phyloP scores from a whole-genome alignment of 2,113 vertebrate species.

The Ploceus nigricollis region DNA sequence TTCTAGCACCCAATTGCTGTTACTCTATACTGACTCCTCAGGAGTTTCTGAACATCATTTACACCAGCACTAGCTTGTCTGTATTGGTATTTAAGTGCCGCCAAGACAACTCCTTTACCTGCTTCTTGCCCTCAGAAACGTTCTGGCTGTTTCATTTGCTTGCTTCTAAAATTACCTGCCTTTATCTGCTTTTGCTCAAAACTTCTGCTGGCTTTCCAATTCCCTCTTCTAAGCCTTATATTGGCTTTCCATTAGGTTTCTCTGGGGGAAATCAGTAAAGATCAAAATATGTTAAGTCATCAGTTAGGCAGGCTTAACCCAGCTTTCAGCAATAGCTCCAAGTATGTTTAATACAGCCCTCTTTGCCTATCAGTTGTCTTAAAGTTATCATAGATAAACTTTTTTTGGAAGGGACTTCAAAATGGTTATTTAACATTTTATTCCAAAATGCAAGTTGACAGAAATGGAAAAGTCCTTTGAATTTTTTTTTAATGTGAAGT shows the following conservation, averaged over 20 bases:
- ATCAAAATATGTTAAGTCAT: background rate
- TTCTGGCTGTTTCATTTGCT: constrained; percentile 62
- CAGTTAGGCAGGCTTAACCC: constrained; percentile 39
- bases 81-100: background rate
- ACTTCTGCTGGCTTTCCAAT: constrained; percentile 45
- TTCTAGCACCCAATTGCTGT: background rate
- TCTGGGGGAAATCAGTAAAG: background rate
- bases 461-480: background rate
- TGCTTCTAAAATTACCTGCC: constrained; percentile 48
- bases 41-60: background rate
- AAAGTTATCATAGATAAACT: background rate
- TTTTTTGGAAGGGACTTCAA: background rate
- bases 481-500: background rate
- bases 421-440: background rate
- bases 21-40: background rate
- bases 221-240: constrained; percentile 23
- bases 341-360: constrained; percentile 46
- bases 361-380: constrained; percentile 14
- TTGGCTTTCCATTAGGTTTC: constrained; percentile 8
- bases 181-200: constrained; percentile 43
- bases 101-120: background rate
- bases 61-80: background rate
- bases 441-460: background rate
- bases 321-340: background rate
- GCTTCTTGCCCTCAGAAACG: background rate